Conservation (phyloP, 2,113 vertebrate genomes). For the Prionailurus bengalensis region DNA sequence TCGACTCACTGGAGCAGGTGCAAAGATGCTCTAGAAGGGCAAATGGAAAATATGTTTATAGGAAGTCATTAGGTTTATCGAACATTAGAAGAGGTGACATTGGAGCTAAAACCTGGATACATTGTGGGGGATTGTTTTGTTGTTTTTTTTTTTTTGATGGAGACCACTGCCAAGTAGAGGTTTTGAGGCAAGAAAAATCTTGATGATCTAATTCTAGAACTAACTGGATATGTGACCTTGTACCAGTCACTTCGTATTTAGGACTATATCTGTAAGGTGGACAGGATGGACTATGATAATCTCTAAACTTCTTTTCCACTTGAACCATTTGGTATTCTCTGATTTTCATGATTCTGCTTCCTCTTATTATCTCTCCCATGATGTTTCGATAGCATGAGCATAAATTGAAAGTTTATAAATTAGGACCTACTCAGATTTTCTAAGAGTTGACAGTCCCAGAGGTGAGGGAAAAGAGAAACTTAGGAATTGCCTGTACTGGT, state of each 20-base stretch:
- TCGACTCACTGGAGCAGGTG: not conserved
- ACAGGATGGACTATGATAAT: not conserved
- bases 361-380: not conserved
- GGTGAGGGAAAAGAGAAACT: slow-evolving; percentile 1
- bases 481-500: not conserved
- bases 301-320: slow-evolving; percentile 6
- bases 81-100: not conserved
- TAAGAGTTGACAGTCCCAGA: not conserved
- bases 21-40: not conserved
- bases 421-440: slow-evolving; percentile 18
- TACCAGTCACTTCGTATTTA: not conserved
- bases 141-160: not conserved
- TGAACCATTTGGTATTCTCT: not conserved
- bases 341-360: not conserved
- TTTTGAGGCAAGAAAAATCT: slow-evolving; percentile 1
- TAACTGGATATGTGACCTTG: not conserved
- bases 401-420: slow-evolving; percentile 31
- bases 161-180: not conserved
- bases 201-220: not conserved
- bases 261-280: not conserved
- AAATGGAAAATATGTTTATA: not conserved
- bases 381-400: not conserved
- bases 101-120: slow-evolving; percentile 7
- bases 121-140: not conserved
- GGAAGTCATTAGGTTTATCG: not conserved